Base-by-base conservation (phyloP, 2,888 invertebrate species). In the Tribolium freemani region DNA sequence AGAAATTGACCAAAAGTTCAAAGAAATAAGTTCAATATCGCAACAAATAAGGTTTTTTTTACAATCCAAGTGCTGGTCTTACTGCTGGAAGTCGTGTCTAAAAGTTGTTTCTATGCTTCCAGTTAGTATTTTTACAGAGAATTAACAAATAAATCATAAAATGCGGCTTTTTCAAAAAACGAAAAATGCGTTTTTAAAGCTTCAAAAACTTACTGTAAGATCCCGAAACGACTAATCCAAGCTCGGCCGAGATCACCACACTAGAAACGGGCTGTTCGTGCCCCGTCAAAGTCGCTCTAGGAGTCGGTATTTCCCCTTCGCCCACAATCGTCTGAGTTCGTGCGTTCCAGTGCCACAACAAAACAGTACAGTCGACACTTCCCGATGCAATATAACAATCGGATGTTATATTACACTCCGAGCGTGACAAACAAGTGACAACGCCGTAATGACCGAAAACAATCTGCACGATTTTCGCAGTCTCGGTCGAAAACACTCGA, bases 351-450 rank as follows among this genome's bases (percentile, higher is more conserved):
- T 99, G 98, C 99, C 99, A 99, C 63, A 99, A 88, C 69, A 99
- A 89, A 16, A 99, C 97, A 0, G 99, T 99, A 87, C 99, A 99
- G 88, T 99, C 99, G 56, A 97, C 96, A 20, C 97, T 97, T 16
- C 99, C 99, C 0, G 98, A 98, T 0, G 98, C 98, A 78, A 99
- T 94, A 88, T 99, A 99, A 87, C 99, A 99, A 88, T 99, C 99
- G 0, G 97, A 96, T n/a, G 97, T 97, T 78, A 99, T 96, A 88
- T 98, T 98, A 88, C 98, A 98, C 87, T 99, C 99, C 1, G 98
- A 98, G 58, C 99, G 91, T 0, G 98, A 96, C 80, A 99, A 90
- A 87, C 99, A 99, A 8, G 99, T 99, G 79, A 99, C 99, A 64
- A 99, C 97, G 75, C 98, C 99, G 87, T 97, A 98, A 88, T 99